These are phyloP conservation scores for Acanthoscelides obtectus DNA, from an alignment of 2,888 invertebrate genomes.

Conservation along the genomic window DNA sequence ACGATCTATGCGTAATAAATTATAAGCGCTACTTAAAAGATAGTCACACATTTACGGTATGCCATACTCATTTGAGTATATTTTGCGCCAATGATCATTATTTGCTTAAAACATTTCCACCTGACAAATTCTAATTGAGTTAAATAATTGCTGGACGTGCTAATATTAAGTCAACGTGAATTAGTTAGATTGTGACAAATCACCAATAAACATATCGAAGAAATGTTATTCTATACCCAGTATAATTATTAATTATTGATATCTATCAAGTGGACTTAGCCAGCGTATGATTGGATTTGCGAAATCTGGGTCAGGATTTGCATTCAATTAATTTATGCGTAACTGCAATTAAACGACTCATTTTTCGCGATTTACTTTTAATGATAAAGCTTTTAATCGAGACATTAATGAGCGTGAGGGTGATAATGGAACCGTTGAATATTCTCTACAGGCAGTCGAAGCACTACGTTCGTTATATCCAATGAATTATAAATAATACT, in stretches of 20 bases:
- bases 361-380: neutral
- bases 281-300: neutral
- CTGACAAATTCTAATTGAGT: neutral
- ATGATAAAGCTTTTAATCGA: neutral
- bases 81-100: neutral
- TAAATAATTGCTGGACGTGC: neutral
- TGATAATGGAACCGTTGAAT: neutral
- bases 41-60: neutral
- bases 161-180: neutral
- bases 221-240: neutral
- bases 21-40: neutral
- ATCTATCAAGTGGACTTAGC: neutral
- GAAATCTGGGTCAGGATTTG: neutral
- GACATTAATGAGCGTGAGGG: neutral
- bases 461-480: too few species aligned
- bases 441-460: too few species aligned
- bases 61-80: neutral
- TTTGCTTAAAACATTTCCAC: neutral
- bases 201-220: neutral
- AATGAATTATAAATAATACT: too few species aligned
- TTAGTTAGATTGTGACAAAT: neutral
- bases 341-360: neutral
- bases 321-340: neutral
- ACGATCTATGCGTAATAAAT: neutral
- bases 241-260: neutral